Percentiles rank a stretch among this genome's conserved stretches.
Conservation (phyloP, 2,888 invertebrate species). For the Strigamia transsilvanica region DNA sequence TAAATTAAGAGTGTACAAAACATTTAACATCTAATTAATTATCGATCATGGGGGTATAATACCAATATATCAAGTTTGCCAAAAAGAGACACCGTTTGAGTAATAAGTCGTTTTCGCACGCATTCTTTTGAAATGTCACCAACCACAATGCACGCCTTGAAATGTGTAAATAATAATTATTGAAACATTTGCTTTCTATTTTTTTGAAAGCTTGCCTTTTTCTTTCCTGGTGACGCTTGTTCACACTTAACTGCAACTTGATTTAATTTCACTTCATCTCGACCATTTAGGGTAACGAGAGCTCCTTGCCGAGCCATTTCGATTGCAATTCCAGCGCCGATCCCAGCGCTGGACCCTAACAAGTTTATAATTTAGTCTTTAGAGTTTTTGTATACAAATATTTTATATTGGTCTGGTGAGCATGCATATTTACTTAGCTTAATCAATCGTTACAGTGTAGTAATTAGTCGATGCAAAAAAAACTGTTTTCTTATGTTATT, state of each 20-base stretch:
- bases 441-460: background rate
- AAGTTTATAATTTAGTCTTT: background rate
- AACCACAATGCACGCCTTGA: background rate
- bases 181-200: background rate
- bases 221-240: background rate
- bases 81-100: slow-evolving; percentile 23
- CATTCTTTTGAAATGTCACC: slow-evolving; percentile 2
- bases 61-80: slow-evolving; percentile 31
- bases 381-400: background rate
- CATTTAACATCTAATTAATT: background rate
- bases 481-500: no score
- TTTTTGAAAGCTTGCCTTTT: background rate
- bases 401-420: background rate
- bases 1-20: background rate
- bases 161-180: background rate
- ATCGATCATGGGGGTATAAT: background rate
- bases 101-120: background rate
- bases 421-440: background rate
- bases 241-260: slow-evolving; percentile 17
- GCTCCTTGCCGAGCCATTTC: slow-evolving; percentile 21
- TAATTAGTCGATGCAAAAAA: background rate
- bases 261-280: slow-evolving; percentile 14
- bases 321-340: slow-evolving; percentile 12
- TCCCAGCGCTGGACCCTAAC: slow-evolving; percentile 1
- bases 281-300: background rate